Evolutionary conservation across 1,140 invertebrate genomes (phyloP), one percentile per base, ranked within the genome.

Genomic region (Leptinotarsa texana): DNA sequence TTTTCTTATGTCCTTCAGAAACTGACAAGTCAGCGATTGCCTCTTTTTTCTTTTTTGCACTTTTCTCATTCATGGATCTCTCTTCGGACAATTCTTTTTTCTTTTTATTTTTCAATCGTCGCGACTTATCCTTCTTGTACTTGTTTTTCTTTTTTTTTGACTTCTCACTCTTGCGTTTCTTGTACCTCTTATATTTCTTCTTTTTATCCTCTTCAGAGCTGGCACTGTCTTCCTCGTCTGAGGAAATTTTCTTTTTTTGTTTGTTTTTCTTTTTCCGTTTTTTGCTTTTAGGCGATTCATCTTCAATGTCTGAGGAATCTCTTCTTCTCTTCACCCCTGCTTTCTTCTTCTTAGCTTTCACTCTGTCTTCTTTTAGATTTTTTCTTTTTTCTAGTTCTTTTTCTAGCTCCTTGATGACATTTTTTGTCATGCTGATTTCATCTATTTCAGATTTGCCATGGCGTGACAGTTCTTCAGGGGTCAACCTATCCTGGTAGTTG

Each of bases 81-180:
- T 57, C 51, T 18, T 57, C 51, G 2, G 51, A 57, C 15, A 17
- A 6, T 57, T 15, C 48, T 47, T 63, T 42, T 51, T 63, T 73
- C 72, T 73, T 66, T 66, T 73, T 73, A 33, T 13, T 8, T 18
- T 49, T 73, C 27, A 17, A 24, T 73, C 65, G 62, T 24, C 22
- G n/a, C 22, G 63, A 33, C 47, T 61, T 74, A 13, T 24, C 47
- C 18, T 70, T 73, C 74, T 70, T 75, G 74, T 63, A 79, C 75
- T 75, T 80, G 4, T 75, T 71, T 79, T 88, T 89, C 79, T 88
- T 88, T 77, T 88, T 88, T 73, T 89, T 89, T 80, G 88, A 88
- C 17, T 86, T 82, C 51, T 85, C 84, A 77, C 88, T 89, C 47
- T 84, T 88, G 27, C 88, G 79, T 71, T 83, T 84, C 68, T 18